Evolutionary conservation across 2,113 vertebrate genomes (phyloP).

Genomic region (Peucedramus taeniatus): DNA sequence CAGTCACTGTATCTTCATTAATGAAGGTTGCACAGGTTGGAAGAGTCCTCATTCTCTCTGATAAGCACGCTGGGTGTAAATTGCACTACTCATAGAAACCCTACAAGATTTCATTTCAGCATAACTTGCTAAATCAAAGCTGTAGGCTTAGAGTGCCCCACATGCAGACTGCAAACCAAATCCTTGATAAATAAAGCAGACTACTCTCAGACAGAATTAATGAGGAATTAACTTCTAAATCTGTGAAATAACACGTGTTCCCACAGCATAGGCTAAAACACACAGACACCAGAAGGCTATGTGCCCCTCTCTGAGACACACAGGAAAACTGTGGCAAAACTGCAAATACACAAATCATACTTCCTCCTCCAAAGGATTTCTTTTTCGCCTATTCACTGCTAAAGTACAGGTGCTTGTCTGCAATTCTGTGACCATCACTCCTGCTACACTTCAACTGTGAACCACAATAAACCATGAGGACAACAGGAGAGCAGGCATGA

Average conservation of each 20-base stretch:
- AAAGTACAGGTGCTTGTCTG: background rate
- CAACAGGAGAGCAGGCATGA: background rate
- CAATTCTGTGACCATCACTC: background rate
- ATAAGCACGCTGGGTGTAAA: accelerated
- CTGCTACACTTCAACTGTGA: background rate
- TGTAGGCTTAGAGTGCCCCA: background rate
- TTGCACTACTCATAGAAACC: background rate
- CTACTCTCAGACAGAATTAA: background rate
- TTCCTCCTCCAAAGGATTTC: background rate
- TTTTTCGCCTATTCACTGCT: background rate
- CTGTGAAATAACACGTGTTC: background rate
- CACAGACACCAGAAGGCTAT: background rate
- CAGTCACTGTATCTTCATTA: background rate
- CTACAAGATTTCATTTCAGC: background rate
- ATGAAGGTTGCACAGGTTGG: background rate
- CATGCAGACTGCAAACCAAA: background rate
- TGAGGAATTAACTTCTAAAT: background rate
- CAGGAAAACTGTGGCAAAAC: background rate
- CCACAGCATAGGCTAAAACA: background rate
- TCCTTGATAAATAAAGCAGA: background rate
- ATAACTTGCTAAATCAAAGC: background rate
- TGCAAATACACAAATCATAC: background rate
- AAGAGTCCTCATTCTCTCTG: background rate
- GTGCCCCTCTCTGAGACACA: background rate
- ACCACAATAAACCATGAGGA: background rate